Evolutionary conservation across 2,113 vertebrate genomes (phyloP).

Genomic region (Indicator indicator): DNA sequence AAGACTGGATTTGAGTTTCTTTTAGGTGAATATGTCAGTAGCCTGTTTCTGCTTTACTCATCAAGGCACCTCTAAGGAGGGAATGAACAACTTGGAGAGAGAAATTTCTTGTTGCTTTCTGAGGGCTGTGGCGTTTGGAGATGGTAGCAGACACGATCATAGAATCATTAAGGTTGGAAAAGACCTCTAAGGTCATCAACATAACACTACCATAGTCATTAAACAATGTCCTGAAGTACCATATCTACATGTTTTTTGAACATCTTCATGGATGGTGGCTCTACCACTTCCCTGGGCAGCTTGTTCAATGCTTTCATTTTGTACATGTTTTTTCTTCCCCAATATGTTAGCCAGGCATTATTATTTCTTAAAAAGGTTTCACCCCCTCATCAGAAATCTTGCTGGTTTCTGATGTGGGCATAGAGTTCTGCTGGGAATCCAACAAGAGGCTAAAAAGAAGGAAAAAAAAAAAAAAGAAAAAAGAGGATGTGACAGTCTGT

Average conservation of each 20-base stretch:
- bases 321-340: neutral
- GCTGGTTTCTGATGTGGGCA: neutral
- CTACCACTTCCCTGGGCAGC: no score
- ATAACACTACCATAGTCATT: no score
- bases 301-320: neutral
- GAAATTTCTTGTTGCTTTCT: neutral
- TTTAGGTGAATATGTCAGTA: neutral
- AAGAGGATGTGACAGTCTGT: neutral
- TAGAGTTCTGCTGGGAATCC: neutral
- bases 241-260: no score
- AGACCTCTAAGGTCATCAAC: no score
- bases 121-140: neutral
- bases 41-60: neutral
- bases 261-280: no score
- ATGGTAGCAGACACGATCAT: neutral
- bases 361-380: neutral
- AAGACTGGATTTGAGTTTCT: neutral
- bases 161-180: no score
- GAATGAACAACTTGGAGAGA: neutral
- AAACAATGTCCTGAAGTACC: no score
- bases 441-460: neutral
- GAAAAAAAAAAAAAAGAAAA: neutral
- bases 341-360: fast-evolving
- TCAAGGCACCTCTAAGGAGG: neutral
- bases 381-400: neutral